Evolutionary conservation across 2,888 invertebrate species (phyloP).

Genomic region (Atherix ibis): DNA sequence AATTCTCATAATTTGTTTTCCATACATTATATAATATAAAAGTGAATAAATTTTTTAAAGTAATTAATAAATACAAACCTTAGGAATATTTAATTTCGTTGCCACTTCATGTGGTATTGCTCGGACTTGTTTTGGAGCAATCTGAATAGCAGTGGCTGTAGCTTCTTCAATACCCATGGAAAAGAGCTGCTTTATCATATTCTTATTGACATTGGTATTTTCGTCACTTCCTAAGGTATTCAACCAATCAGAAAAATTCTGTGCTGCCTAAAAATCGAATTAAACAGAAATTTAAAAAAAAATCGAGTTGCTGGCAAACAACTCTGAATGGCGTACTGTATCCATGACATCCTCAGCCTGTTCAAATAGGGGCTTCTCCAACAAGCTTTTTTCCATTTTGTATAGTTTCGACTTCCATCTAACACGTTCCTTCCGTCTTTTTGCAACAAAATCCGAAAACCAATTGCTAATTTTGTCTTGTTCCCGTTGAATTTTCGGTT

Average conservation of each 20-base stretch:
- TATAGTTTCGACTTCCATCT: slow-evolving; percentile 28
- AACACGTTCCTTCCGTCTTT: slow-evolving; percentile 22
- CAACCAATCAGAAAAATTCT: slow-evolving; percentile 27
- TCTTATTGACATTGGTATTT: slow-evolving; percentile 23
- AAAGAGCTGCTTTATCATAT: slow-evolving; percentile 27
- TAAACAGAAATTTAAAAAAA: not conserved
- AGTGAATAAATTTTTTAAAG: not conserved
- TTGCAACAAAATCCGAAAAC: slow-evolving; percentile 21
- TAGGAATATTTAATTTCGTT: slow-evolving; percentile 25
- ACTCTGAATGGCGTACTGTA: slow-evolving; percentile 17
- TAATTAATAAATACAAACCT: slow-evolving; percentile 17
- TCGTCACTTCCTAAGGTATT: slow-evolving; percentile 23
- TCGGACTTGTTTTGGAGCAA: slow-evolving; percentile 27
- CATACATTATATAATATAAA: too few relatives aligned
- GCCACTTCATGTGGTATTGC: slow-evolving; percentile 28
- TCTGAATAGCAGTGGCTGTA: slow-evolving; percentile 22
- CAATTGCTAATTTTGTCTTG: slow-evolving; percentile 19
- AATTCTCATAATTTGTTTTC: slow-evolving; percentile 24
- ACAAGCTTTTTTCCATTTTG: slow-evolving; percentile 17
- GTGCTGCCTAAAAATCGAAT: slow-evolving; percentile 12
- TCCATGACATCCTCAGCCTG: slow-evolving; percentile 31
- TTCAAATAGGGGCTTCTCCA: slow-evolving; percentile 24
- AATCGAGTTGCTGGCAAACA: slow-evolving; percentile 17
- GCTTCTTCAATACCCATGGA: slow-evolving; percentile 20
- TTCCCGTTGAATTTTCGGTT: slow-evolving; percentile 18